Evolutionary conservation across 2,113 vertebrate genomes (phyloP).

Genomic region (Hypocryptadius cinnamomeus): DNA sequence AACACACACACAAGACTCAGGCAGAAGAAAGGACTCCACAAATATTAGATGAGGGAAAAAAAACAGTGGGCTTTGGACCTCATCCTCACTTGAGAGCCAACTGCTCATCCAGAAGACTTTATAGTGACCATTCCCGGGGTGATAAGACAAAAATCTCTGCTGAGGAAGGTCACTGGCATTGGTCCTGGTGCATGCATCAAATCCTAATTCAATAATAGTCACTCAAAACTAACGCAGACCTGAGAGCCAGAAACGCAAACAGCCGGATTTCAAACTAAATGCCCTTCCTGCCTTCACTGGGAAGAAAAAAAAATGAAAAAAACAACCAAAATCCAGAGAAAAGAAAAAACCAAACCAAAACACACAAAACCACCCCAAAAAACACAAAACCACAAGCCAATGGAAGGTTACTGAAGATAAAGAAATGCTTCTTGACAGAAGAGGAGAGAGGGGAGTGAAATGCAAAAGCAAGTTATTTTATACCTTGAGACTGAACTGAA

Average conservation of each 20-base stretch:
- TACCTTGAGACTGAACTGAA: background rate
- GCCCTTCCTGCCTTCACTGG: background rate
- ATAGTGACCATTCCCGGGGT: background rate
- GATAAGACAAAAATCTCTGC: background rate
- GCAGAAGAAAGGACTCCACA: background rate
- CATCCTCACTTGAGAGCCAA: background rate
- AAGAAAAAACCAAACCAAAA: background rate
- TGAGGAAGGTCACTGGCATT: background rate
- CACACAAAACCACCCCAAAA: background rate
- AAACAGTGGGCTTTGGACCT: background rate
- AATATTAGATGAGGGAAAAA: background rate
- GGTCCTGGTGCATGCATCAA: background rate
- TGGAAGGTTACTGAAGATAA: background rate
- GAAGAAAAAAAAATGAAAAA: background rate
- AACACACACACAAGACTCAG: background rate
- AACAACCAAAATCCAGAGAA: background rate
- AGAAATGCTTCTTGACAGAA: background rate
- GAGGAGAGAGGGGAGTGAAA: background rate
- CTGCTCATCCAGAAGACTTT: background rate
- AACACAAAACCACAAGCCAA: background rate
- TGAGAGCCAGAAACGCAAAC: background rate
- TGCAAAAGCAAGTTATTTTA: background rate
- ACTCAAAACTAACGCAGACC: background rate
- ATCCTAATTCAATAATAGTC: background rate
- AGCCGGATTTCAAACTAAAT: background rate